phyloP scores from a whole-genome alignment of 2,797 vertebrate genomes.

The Pseudopleuronectes americanus region DNA sequence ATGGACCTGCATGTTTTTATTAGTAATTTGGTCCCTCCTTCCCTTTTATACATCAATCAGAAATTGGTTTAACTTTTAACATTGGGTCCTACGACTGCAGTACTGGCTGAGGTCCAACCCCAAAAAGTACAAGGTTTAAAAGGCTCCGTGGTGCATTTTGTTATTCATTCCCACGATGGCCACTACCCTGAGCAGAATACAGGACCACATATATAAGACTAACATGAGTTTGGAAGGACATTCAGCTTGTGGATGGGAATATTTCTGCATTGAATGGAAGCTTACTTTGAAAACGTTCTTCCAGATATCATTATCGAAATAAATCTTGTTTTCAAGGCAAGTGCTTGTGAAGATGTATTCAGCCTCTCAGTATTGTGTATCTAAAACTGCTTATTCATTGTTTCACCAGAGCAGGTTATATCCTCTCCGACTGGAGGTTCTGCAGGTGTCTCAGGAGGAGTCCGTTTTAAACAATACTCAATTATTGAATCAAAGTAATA shows the following conservation, averaged over 20 bases:
- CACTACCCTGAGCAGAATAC: constrained; percentile 13
- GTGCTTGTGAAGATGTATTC: neutral
- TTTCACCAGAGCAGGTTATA: neutral
- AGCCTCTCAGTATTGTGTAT: neutral
- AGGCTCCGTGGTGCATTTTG: neutral
- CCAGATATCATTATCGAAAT: constrained; percentile 13
- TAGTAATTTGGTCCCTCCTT: too few species aligned
- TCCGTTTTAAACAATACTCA: neutral
- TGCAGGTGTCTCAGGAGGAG: neutral
- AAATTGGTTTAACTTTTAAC: neutral
- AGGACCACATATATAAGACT: neutral
- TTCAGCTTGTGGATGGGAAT: constrained; percentile 3
- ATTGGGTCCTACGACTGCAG: neutral
- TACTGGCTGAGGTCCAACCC: constrained; percentile 9
- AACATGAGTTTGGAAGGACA: constrained; percentile 2
- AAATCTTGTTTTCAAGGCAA: constrained; percentile 21
- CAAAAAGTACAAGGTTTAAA: neutral
- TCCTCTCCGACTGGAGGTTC: neutral
- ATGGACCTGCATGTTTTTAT: too few species aligned
- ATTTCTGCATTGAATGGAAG: constrained; percentile 6
- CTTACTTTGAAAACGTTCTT: constrained; percentile 1
- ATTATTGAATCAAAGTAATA: neutral
- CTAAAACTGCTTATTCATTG: neutral
- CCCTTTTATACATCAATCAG: too few species aligned
- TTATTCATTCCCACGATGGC: constrained; percentile 10